These are phyloP conservation scores for Tokudaia muenninki DNA, from an alignment of 2,797 vertebrate species.

Conservation along the genomic window DNA sequence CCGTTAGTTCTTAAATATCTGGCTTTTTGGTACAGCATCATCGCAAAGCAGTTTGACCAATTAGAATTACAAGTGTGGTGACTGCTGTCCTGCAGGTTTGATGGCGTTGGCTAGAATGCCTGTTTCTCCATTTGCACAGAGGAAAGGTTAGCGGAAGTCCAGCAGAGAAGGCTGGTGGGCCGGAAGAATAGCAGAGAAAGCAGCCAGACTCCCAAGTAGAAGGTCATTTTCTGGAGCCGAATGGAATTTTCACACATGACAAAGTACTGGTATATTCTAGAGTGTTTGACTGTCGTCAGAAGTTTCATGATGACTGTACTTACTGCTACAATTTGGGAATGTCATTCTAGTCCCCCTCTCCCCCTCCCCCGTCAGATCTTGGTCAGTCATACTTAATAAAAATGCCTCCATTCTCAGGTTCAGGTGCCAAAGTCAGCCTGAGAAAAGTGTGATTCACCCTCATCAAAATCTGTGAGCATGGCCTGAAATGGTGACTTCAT, in stretches of 20 bases:
- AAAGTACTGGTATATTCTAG: neutral
- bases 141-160: neutral
- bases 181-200: neutral
- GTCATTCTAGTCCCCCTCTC: neutral
- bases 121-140: neutral
- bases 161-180: neutral
- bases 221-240: neutral
- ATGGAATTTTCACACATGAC: neutral
- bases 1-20: conserved; percentile 16
- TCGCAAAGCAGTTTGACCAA: neutral
- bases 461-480: conserved; percentile 35
- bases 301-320: neutral
- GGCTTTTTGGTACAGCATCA: neutral
- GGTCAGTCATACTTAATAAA: neutral
- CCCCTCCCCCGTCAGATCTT: neutral
- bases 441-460: conserved; percentile 56
- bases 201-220: neutral
- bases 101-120: neutral
- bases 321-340: conserved; percentile 17
- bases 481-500: conserved; percentile 67
- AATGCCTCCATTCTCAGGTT: neutral
- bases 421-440: neutral
- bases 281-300: neutral
- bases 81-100: neutral
- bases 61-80: neutral